Conservation (phyloP, 2,888 invertebrate species). For the Dynastes hyllus region DNA sequence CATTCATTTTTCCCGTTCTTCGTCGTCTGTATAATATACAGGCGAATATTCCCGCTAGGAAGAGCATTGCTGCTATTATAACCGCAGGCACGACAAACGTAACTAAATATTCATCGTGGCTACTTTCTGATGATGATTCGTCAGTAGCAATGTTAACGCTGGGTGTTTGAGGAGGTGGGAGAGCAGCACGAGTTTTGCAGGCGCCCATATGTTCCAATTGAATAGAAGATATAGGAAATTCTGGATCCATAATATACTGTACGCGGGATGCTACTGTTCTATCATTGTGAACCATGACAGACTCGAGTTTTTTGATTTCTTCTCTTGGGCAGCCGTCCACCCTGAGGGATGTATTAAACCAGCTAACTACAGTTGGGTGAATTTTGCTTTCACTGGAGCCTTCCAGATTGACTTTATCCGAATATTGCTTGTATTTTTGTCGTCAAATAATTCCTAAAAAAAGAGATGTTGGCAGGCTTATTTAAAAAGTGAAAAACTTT, state of each 20-base stretch:
- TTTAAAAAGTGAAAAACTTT: neutral
- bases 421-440: slow-evolving; percentile 82
- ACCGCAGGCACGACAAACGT: slow-evolving; percentile 93
- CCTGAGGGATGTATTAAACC: slow-evolving; percentile 87
- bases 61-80: slow-evolving; percentile 90
- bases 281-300: slow-evolving; percentile 80
- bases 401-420: slow-evolving; percentile 81
- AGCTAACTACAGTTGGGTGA: slow-evolving; percentile 75
- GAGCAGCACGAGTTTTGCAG: slow-evolving; percentile 71
- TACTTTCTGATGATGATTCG: slow-evolving; percentile 70
- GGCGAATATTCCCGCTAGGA: slow-evolving; percentile 90
- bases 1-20: slow-evolving; percentile 86
- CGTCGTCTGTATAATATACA: slow-evolving; percentile 90
- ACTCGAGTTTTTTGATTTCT: slow-evolving; percentile 83
- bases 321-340: slow-evolving; percentile 84
- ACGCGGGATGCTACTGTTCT: slow-evolving; percentile 76
- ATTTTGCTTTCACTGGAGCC: slow-evolving; percentile 73
- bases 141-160: slow-evolving; percentile 71
- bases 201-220: slow-evolving; percentile 76
- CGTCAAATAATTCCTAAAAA: slow-evolving; percentile 81
- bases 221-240: slow-evolving; percentile 81
- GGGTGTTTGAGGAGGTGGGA: slow-evolving; percentile 60
- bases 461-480: slow-evolving; percentile 1
- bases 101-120: slow-evolving; percentile 79
- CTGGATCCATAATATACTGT: slow-evolving; percentile 80